Evolutionary conservation across 2,113 vertebrate species (phyloP).

Genomic region (Cynopterus brachyotis): DNA sequence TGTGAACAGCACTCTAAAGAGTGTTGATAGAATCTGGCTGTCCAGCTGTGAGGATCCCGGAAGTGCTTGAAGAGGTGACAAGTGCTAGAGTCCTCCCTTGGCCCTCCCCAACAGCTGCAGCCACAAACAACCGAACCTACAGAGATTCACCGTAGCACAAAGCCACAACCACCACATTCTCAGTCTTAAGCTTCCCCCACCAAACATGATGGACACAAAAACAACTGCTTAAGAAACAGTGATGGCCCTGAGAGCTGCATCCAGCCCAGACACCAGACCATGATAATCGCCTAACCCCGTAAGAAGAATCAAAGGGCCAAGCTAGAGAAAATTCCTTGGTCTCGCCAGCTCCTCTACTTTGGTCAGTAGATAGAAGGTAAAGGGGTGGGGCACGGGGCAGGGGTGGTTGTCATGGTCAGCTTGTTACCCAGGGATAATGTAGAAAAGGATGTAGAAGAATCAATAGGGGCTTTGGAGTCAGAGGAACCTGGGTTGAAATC

Average conservation of each 20-base stretch:
- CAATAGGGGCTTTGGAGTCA: background rate
- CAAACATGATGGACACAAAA: background rate
- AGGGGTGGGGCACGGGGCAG: background rate
- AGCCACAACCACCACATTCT: background rate
- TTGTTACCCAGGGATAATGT: background rate
- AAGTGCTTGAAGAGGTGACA: slow-evolving; percentile 61
- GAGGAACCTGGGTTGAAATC: background rate
- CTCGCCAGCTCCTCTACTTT: background rate
- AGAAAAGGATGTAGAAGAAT: background rate
- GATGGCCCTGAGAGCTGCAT: background rate
- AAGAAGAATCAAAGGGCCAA: background rate
- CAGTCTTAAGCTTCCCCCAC: background rate
- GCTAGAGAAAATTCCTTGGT: background rate
- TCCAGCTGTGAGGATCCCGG: slow-evolving; percentile 39
- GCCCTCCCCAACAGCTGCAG: background rate
- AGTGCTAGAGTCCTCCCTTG: background rate
- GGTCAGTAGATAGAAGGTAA: background rate
- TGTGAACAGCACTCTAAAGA: slow-evolving; percentile 30
- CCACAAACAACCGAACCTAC: background rate
- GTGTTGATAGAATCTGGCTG: slow-evolving; percentile 57
- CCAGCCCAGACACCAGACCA: background rate
- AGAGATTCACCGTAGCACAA: background rate
- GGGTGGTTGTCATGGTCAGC: too few species aligned
- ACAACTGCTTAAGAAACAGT: background rate
- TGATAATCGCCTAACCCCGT: background rate